These are phyloP conservation scores for Monomorium pharaonis DNA, from an alignment of 1,140 invertebrate species.

Conservation along the genomic window DNA sequence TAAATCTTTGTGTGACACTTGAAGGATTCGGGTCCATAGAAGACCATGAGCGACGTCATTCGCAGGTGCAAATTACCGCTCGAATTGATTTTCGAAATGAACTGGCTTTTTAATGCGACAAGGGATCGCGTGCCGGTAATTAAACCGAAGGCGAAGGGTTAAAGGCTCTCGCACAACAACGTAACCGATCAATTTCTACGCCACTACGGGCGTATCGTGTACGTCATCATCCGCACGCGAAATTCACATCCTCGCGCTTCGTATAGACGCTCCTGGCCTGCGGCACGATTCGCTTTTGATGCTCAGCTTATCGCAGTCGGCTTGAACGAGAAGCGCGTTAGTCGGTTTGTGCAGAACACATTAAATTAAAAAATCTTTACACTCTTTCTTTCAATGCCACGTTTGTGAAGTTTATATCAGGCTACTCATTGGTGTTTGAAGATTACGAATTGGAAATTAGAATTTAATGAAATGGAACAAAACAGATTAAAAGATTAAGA, in stretches of 20 bases:
- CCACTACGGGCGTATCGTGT: not conserved
- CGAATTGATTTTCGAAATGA: constrained; percentile 17
- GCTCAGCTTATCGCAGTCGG: constrained; percentile 6
- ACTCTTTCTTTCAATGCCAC: not conserved
- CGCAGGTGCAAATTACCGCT: not conserved
- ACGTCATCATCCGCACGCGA: constrained; percentile 52
- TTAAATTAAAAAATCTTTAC: constrained; percentile 15
- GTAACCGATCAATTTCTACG: constrained; percentile 53
- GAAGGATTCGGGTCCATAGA: not conserved
- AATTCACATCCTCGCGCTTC: constrained; percentile 1
- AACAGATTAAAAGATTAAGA: no score
- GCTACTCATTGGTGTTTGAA: no score
- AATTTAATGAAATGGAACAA: no score
- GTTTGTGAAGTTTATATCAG: not conserved
- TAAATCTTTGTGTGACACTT: not conserved
- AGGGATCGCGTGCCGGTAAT: constrained; percentile 38
- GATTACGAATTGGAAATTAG: no score
- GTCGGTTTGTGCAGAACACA: not conserved
- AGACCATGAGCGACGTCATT: not conserved
- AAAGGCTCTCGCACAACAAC: constrained; percentile 47
- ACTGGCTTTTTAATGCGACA: not conserved
- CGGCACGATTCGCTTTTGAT: not conserved
- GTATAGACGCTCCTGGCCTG: not conserved
- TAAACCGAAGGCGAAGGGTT: constrained; percentile 36
- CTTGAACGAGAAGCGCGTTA: not conserved